Base-by-base conservation (phyloP, 2,797 vertebrate species). In the Takifugu rubripes region DNA sequence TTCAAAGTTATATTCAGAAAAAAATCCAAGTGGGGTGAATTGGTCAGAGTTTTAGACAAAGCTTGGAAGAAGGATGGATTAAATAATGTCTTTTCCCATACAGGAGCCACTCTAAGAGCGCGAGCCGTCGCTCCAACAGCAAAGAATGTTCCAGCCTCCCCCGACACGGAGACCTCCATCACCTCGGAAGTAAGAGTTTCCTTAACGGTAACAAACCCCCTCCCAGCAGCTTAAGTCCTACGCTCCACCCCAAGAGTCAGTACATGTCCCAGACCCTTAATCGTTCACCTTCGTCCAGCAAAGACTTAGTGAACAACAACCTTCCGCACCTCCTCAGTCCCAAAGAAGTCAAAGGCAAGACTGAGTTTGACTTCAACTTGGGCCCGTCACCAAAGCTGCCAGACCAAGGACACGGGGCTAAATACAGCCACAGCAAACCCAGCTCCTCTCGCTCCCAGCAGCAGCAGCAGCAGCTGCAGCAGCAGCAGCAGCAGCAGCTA, bases 291-390 rank as follows among this genome's bases (percentile, higher is more conserved):
- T 93, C 96, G 54, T 88, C 92, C 76, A 93, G 64, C 91, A 99
- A 98, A 90, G 97, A 99, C 81, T 84, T 96, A 74, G 90, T 91
- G 61, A 98, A 95, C 83, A 98, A 96, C 78, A 97, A 97, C 78
- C 90, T 99, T 82, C 96, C 97, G 0, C 96, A 97, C 80, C 94
- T 98, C 54, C 94, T 98, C 73, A 99, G 97, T 82, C 97, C 97
- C 53, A 98, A 98, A 89, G 96, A 99, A 50, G 59, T 84, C 74
- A 98, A 98, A 85, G 87, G 90, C 70, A 98, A 98, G 88, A 92
- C 90, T 5, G 95, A 98, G 75, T 98, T 98, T 77, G 96, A 99
- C 82, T 98, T 99, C 83, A 95, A 83, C 42, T 79, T 95, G 70
- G 96, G 93, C 52, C 82, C 94, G 15, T 89, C 80, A 63, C 88